Percentiles rank a stretch among this genome's conserved stretches.
These are phyloP conservation scores for Dolomedes plantarius DNA, from an alignment of 2,888 invertebrate genomes.

Conservation along the genomic window DNA sequence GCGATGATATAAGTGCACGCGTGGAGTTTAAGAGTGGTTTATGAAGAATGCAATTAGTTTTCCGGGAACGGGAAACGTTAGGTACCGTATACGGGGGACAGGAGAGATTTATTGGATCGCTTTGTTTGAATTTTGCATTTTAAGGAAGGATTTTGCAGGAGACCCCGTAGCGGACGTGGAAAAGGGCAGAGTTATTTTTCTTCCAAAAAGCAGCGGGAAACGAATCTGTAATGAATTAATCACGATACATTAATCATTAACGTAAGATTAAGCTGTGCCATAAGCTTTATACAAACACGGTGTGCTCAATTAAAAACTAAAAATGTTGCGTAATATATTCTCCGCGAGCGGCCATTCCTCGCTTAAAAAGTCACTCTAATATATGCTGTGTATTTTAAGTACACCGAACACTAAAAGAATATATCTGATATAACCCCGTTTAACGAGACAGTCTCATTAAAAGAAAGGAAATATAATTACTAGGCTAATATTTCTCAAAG, in stretches of 20 bases:
- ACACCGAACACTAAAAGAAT: too few relatives aligned
- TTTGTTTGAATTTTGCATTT: slow-evolving; percentile 49
- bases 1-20: slow-evolving; percentile 52
- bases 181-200: not conserved
- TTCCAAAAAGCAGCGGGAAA: not conserved
- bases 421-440: too few relatives aligned
- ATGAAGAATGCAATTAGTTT: slow-evolving; percentile 71
- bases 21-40: slow-evolving; percentile 65
- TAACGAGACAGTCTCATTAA: too few relatives aligned
- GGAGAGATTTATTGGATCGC: slow-evolving; percentile 48
- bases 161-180: not conserved
- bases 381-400: too few relatives aligned
- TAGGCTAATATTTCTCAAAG: too few relatives aligned
- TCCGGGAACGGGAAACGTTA: slow-evolving; percentile 21
- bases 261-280: too few relatives aligned
- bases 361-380: too few relatives aligned
- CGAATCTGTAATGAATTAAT: not conserved
- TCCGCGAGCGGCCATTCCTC: too few relatives aligned
- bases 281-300: too few relatives aligned
- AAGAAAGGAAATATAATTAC: too few relatives aligned
- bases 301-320: too few relatives aligned
- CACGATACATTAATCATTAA: not conserved
- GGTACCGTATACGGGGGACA: not conserved
- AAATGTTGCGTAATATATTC: too few relatives aligned
- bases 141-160: slow-evolving; percentile 20